These are phyloP conservation scores for Eptatretus burgeri DNA, from an alignment of 2,113 vertebrate genomes.

Conservation along the genomic window DNA sequence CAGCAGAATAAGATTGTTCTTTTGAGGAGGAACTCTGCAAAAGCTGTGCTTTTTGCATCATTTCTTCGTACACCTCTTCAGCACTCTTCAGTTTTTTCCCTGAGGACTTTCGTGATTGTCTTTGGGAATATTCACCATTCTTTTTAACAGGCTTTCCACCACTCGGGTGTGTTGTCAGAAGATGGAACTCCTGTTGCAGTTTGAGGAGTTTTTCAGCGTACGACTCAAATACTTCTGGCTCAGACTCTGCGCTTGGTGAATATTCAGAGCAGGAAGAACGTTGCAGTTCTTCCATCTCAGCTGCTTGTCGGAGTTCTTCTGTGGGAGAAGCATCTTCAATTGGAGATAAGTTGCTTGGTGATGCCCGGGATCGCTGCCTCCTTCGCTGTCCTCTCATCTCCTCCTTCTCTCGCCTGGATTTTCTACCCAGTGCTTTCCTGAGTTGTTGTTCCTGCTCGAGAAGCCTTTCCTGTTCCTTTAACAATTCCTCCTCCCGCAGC, in stretches of 20 bases:
- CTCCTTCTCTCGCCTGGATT: constrained; percentile 87
- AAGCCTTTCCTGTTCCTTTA: constrained; percentile 77
- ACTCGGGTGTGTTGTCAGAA: constrained; percentile 82
- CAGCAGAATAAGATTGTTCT: too few species aligned
- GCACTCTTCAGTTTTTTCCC: constrained; percentile 72
- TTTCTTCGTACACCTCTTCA: constrained; percentile 88
- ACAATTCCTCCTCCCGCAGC: constrained; percentile 48
- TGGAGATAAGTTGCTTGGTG: constrained; percentile 83
- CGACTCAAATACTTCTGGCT: constrained; percentile 58
- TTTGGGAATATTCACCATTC: constrained; percentile 30
- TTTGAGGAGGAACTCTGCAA: too few species aligned
- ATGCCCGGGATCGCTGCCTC: constrained; percentile 65
- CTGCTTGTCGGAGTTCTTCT: constrained; percentile 71
- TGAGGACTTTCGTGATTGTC: constrained; percentile 21
- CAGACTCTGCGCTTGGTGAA: constrained; percentile 80
- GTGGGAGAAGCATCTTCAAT: constrained; percentile 92
- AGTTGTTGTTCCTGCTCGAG: constrained; percentile 32
- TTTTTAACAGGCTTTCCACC: accelerated
- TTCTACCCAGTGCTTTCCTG: constrained; percentile 51
- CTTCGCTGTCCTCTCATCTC: constrained; percentile 67
- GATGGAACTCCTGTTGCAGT: constrained; percentile 74
- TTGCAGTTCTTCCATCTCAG: constrained; percentile 93
- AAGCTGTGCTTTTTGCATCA: constrained; percentile 77
- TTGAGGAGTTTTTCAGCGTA: constrained; percentile 55
- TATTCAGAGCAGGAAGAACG: constrained; percentile 90